Evolutionary conservation across 2,113 vertebrate species (phyloP).

Genomic region (Pteronura brasiliensis): DNA sequence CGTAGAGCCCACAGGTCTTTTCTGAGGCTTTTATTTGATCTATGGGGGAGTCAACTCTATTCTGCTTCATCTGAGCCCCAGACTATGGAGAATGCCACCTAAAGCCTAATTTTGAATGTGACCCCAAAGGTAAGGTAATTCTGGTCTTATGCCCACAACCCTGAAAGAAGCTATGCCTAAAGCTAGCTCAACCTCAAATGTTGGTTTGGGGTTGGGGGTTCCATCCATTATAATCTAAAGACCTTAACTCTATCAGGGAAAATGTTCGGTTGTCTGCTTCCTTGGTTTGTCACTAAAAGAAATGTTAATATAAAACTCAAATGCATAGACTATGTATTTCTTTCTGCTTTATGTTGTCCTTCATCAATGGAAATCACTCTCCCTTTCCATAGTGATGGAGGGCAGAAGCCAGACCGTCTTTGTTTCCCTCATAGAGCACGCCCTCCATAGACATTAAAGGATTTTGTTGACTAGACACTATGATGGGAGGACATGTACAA

Average conservation of each 20-base stretch:
- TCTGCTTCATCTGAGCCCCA: not conserved
- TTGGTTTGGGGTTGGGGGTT: not conserved
- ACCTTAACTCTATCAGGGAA: not conserved
- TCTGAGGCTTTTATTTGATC: not conserved
- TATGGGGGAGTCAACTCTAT: not conserved
- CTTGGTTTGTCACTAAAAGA: not conserved
- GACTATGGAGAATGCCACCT: not conserved
- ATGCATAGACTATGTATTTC: rapidly evolving
- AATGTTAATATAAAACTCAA: not conserved
- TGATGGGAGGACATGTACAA: not conserved
- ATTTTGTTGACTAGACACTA: not conserved
- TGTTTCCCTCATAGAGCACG: not conserved
- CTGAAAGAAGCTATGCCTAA: not conserved
- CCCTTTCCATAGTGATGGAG: not conserved
- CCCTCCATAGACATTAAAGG: not conserved
- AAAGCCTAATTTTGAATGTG: not conserved
- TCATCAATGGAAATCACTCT: not conserved
- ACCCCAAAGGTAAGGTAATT: not conserved
- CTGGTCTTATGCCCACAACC: too few relatives aligned
- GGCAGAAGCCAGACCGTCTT: not conserved
- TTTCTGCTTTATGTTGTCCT: not conserved
- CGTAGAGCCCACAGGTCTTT: not conserved
- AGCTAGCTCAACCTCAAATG: rapidly evolving
- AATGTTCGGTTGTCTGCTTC: not conserved
- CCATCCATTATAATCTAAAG: not conserved